Evolutionary conservation across 2,888 invertebrate genomes (phyloP), one percentile per base, ranked within the genome.

Genomic region (Pandemis cinnamomeana): DNA sequence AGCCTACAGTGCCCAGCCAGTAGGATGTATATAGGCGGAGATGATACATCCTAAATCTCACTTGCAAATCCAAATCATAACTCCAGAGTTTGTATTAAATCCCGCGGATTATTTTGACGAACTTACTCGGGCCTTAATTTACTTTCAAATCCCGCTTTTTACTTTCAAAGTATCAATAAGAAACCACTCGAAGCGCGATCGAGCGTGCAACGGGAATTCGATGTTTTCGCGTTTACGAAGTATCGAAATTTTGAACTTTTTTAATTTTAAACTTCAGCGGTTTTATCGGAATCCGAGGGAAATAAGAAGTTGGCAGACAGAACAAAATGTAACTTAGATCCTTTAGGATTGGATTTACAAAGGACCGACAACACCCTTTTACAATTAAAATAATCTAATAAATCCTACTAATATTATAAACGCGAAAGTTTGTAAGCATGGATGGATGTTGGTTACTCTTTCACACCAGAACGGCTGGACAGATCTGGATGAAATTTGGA

Each of bases 201-300:
- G 60, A 44, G 60, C 66, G 55, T 44, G 64, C 46, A 72, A 55
- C 27, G 13, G 27, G 63, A 11, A 10, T 13, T 42, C 67, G 58
- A 66, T 72, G 68, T 73, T 73, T 72, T 67, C 61, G 27, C 44
- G 41, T 58, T 68, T 73, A 68, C 62, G 27, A 64, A 78, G 79
- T 73, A 77, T 79, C 80, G 78, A 78, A 73, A 67, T 66, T 75
- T 67, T 20, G 60, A 85, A 84, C 79, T 85, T 86, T 86, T 84
- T 85, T 84, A 83, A 85, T 85, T 85, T 85, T 74, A 79, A 82
- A 83, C 81, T 82, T 81, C 58, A 71, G 48, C 69, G 62, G 73
- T 75, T 71, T 71, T 69, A 72, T 75, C 72, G 78, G 80, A 13
- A 51, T 66, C 10, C 51, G 15, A 6, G 36, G 20, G 15, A 2